Evolutionary conservation across 2,113 vertebrate species (phyloP).

Genomic region (Pyxicephalus adspersus): DNA sequence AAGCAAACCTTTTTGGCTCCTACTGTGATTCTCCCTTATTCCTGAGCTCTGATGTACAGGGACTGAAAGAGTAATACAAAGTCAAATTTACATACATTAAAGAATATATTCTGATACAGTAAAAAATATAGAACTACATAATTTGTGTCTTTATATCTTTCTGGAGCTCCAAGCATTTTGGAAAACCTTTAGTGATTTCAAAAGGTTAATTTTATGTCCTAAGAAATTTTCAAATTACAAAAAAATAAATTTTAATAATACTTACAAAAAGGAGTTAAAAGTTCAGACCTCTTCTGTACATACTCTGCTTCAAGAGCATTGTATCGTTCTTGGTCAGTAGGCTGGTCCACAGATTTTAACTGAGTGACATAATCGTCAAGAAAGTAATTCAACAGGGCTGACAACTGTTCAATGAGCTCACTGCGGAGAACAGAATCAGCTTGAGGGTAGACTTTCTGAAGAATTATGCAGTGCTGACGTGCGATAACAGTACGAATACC

Average conservation of each 20-base stretch:
- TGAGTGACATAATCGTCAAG: conserved; percentile 87
- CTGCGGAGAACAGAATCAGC: conserved; percentile 84
- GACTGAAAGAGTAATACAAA: no score
- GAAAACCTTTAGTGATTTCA: no score
- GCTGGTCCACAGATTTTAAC: conserved; percentile 83
- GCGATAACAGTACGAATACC: conserved; percentile 76
- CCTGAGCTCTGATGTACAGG: no score
- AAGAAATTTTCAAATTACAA: no score
- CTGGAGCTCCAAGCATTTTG: no score
- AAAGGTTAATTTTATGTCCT: no score
- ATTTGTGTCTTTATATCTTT: no score
- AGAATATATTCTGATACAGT: no score
- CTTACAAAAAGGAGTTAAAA: conserved; percentile 87
- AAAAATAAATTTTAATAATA: conserved; percentile 46
- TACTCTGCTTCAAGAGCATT: conserved; percentile 88
- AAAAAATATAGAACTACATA: no score
- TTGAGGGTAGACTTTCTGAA: conserved; percentile 86
- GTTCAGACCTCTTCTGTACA: conserved; percentile 83
- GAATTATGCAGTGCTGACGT: conserved; percentile 83
- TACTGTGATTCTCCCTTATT: no score
- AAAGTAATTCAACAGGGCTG: conserved; percentile 84
- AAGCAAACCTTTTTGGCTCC: no score
- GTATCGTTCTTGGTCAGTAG: conserved; percentile 82
- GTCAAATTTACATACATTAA: no score
- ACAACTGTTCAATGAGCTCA: conserved; percentile 86